Percentiles rank a stretch among this genome's conserved stretches.
phyloP scores from a whole-genome alignment of 2,113 vertebrate species.

The Mirza zaza region DNA sequence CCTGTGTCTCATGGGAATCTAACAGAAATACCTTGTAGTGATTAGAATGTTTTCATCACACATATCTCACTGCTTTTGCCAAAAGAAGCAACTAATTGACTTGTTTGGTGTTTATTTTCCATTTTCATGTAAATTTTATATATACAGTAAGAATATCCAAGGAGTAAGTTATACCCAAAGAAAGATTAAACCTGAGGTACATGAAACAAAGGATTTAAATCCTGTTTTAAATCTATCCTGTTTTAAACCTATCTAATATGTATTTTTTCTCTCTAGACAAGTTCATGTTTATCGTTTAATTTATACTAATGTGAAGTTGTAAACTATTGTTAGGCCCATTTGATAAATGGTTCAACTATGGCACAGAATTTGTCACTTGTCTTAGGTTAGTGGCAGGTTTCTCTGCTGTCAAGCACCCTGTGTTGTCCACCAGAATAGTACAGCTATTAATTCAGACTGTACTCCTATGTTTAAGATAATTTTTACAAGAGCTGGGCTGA shows the following conservation, averaged over 20 bases:
- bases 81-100: background rate
- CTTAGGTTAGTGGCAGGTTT: background rate
- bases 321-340: background rate
- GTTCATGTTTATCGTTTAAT: background rate
- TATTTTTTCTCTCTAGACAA: background rate
- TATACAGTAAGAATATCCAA: background rate
- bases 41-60: constrained; percentile 24
- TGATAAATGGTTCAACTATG: background rate
- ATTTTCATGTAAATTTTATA: background rate
- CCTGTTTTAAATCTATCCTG: background rate
- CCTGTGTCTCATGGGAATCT: background rate
- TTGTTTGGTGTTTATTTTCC: constrained; percentile 26
- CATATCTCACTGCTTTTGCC: background rate
- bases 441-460: background rate
- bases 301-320: background rate
- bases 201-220: background rate
- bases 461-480: background rate
- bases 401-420: background rate
- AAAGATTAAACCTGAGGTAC: background rate
- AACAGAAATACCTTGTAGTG: background rate
- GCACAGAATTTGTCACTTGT: too few species aligned
- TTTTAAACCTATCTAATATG: background rate
- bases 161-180: background rate
- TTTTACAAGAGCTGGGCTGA: background rate
- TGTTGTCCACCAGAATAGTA: background rate